Evolutionary conservation across 2,888 invertebrate genomes (phyloP), one percentile per base, ranked within the genome.

Genomic region (Holacanthella duospinosa): DNA sequence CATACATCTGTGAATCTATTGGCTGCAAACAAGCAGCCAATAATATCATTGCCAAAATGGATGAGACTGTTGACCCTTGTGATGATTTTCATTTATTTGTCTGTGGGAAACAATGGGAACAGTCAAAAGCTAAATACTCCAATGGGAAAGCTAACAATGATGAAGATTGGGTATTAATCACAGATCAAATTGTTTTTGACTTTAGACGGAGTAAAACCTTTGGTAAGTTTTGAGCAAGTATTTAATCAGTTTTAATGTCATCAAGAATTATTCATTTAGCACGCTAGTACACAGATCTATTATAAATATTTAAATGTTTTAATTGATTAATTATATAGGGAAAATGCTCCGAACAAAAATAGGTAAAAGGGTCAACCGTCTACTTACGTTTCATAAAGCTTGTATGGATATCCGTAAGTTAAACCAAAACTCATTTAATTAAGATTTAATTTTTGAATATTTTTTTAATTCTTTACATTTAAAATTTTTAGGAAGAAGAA

Each of bases 41-140:
- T 9, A 21, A 21, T 4, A 48, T 48, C 21, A 9, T n/a, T n/a
- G 48, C 19, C 48, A 48, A 48, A 48, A 48, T 48, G 48, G 48
- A 48, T 21, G 48, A 48, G 4, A n/a, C 48, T 21, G 48, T 48
- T 48, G 48, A 48, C 48, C 48, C 48, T 21, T 48, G 48, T 48
- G 48, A 48, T 4, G 48, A 48, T 48, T 48, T 48, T 21, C 48
- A 48, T 48, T 4, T 9, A 9, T 48, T 48, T 21, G n/a, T 21
- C 48, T 48, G 48, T 21, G 48, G 48, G 48, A 48, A 48, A 21
- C 4, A 4, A 4, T 48, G 48, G 48, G 48, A 48, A 21, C 36
- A 36, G 36, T 9, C 6, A 16, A 36, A 16, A 16, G 16, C 9
- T 6, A 6, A 6, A 6, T 6, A 9, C 9, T 36, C 36, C 6